phyloP scores from a whole-genome alignment of 2,797 vertebrate species.

The Eleutherodactylus coqui region DNA sequence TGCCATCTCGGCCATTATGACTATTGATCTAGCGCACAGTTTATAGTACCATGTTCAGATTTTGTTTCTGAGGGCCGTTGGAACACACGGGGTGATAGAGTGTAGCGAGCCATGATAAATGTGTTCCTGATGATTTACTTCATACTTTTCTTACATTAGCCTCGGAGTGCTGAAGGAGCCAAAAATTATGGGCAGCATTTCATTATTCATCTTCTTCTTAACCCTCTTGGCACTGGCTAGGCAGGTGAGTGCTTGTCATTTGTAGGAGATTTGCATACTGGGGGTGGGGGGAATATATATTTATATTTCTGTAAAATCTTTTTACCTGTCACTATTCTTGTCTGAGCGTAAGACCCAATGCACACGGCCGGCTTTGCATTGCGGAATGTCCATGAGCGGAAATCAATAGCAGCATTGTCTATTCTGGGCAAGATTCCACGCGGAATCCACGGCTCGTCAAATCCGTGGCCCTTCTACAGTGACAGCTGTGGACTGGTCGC shows the following conservation, averaged over 20 bases:
- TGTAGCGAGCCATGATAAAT: neutral
- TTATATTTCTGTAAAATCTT: neutral
- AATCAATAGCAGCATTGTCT: no score
- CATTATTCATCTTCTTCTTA: constrained; percentile 87
- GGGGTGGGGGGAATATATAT: neutral
- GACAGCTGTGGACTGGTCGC: no score
- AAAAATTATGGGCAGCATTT: constrained; percentile 85
- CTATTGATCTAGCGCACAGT: neutral
- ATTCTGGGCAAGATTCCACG: no score
- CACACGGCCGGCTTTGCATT: no score
- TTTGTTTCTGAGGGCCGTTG: neutral
- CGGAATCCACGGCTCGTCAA: no score
- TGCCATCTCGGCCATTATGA: neutral
- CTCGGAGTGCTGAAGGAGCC: constrained; percentile 87
- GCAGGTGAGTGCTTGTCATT: constrained; percentile 75
- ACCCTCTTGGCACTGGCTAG: constrained; percentile 82
- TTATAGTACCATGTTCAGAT: neutral
- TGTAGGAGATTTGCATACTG: neutral
- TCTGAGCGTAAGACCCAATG: no score
- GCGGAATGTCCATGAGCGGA: no score
- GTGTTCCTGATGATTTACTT: neutral
- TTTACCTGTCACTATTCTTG: neutral
- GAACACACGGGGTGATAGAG: neutral
- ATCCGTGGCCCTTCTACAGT: no score
- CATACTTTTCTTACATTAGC: constrained; percentile 67